Evolutionary conservation across 2,888 invertebrate species (phyloP).

Genomic region (Pandemis cinnamomeana): DNA sequence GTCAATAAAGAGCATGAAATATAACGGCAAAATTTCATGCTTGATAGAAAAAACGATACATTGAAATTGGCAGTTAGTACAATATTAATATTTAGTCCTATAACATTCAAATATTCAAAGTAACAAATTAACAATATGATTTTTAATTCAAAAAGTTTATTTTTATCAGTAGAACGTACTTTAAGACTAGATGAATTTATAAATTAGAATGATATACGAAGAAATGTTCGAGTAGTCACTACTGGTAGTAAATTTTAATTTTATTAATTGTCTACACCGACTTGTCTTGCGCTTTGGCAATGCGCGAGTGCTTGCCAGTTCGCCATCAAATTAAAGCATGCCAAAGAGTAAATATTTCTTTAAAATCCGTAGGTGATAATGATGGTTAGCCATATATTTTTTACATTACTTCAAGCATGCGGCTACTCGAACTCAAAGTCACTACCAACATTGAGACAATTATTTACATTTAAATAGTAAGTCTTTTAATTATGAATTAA

Average conservation of each 20-base stretch:
- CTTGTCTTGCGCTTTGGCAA: neutral
- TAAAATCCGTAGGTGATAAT: too few species aligned
- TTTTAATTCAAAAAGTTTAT: too few species aligned
- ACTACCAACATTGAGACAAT: slow-evolving; percentile 29
- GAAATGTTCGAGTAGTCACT: slow-evolving; percentile 16
- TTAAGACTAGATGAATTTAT: slow-evolving; percentile 28
- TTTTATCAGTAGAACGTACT: neutral
- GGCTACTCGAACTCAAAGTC: slow-evolving; percentile 15
- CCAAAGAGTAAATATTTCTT: too few species aligned
- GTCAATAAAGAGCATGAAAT: too few species aligned
- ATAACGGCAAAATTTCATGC: too few species aligned
- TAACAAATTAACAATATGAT: neutral
- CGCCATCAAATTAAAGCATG: too few species aligned
- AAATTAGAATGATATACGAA: slow-evolving; percentile 27
- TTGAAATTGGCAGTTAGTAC: too few species aligned
- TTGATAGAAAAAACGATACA: too few species aligned
- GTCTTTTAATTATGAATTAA: slow-evolving; percentile 25
- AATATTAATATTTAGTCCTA: too few species aligned
- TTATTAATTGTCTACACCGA: neutral
- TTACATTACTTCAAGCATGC: neutral
- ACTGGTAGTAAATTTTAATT: neutral
- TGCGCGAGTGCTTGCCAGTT: neutral
- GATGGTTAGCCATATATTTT: neutral
- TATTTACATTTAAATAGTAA: slow-evolving; percentile 36
- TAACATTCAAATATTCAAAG: neutral